Percentiles rank a stretch among this genome's conserved stretches.
phyloP scores from a whole-genome alignment of 2,888 invertebrate genomes.

The Hirtodrosophila trivittata region DNA sequence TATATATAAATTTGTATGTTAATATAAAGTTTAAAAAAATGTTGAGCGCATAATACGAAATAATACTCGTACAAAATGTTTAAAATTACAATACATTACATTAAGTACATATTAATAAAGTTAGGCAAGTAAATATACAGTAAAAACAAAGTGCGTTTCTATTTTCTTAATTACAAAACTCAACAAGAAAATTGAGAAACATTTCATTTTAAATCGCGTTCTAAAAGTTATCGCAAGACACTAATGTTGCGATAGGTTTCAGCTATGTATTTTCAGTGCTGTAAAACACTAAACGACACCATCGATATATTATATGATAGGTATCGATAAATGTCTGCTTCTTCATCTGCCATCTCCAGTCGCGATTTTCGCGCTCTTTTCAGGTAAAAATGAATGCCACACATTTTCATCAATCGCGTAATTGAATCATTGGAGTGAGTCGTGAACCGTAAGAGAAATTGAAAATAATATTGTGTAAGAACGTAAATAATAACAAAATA shows the following conservation, averaged over 20 bases:
- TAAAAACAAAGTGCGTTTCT: not conserved
- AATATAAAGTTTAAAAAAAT: constrained; percentile 45
- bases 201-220: not conserved
- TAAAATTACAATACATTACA: constrained; percentile 45
- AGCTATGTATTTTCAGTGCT: constrained; percentile 26
- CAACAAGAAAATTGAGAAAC: too few relatives aligned
- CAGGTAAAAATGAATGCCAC: constrained; percentile 19
- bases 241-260: too few relatives aligned
- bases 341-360: constrained; percentile 22
- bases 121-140: constrained; percentile 36
- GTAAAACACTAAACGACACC: not conserved
- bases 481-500: not conserved
- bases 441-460: constrained; percentile 1
- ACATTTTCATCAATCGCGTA: constrained; percentile 2
- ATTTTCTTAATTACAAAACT: not conserved
- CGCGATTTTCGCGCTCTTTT: constrained; percentile 61
- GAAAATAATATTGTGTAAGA: constrained; percentile 1
- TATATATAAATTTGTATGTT: constrained; percentile 1
- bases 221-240: too few relatives aligned
- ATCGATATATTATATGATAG: constrained; percentile 17
- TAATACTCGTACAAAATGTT: constrained; percentile 61
- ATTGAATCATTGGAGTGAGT: constrained; percentile 12
- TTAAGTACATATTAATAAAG: constrained; percentile 55
- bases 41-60: constrained; percentile 55
- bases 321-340: constrained; percentile 19